Percentiles rank a stretch among this genome's conserved stretches.
Conservation (phyloP, 92 coral and sea anemone species). For the Paragorgia papillata region DNA sequence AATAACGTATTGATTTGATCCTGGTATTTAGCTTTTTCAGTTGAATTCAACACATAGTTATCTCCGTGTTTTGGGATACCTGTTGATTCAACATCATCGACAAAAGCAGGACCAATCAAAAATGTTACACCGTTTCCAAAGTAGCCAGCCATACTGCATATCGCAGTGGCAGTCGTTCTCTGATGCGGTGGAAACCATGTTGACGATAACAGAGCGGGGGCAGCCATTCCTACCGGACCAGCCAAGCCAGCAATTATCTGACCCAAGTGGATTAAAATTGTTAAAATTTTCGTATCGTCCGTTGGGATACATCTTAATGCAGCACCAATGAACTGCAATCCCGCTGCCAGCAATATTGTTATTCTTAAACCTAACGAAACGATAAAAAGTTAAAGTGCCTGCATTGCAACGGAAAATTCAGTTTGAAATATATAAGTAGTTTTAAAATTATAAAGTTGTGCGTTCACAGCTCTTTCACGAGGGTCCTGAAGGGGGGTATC, state of each 20-base stretch:
- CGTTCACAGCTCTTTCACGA: no score
- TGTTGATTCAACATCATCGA: slow-evolving; percentile 62
- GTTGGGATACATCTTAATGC: slow-evolving; percentile 84
- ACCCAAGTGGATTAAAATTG: slow-evolving; percentile 84
- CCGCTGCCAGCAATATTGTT: slow-evolving; percentile 77
- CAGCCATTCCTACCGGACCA: slow-evolving; percentile 98
- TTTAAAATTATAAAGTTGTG: no score
- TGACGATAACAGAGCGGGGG: slow-evolving; percentile 89
- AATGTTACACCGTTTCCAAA: slow-evolving; percentile 90
- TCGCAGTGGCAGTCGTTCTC: slow-evolving; percentile 94
- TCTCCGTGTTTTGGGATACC: slow-evolving; percentile 36
- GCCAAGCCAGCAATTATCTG: slow-evolving; percentile 93
- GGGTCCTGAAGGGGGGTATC: no score
- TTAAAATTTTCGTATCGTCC: slow-evolving; percentile 39
- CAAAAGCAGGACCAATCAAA: slow-evolving; percentile 79
- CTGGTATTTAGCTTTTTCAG: slow-evolving; percentile 54
- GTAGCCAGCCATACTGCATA: slow-evolving; percentile 86
- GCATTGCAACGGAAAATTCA: no score
- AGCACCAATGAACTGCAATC: slow-evolving; percentile 80
- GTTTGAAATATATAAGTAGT: no score
- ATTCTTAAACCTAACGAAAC: slow-evolving; percentile 69
- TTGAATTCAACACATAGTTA: slow-evolving; percentile 50
- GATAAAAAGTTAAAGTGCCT: not conserved
- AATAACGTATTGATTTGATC: slow-evolving; percentile 69
- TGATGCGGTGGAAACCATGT: slow-evolving; percentile 99